These are phyloP conservation scores for Temnothorax rugatulus DNA, from an alignment of 2,888 invertebrate genomes.

Conservation along the genomic window DNA sequence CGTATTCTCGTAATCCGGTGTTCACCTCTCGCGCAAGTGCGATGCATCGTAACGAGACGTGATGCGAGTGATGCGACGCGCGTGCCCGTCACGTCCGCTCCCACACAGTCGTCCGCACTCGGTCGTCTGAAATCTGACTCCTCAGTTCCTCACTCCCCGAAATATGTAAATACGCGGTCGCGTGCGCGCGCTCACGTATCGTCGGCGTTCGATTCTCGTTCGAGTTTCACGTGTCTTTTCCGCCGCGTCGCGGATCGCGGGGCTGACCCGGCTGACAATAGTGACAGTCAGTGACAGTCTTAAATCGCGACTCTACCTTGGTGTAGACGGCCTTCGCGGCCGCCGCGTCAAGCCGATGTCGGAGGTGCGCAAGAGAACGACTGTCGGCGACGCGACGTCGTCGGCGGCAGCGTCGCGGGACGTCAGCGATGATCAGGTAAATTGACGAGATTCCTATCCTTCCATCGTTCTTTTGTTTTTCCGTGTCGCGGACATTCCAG, in stretches of 20 bases:
- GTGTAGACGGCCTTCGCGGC: not conserved
- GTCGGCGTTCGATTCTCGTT: slow-evolving; percentile 63
- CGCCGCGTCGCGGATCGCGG: not conserved
- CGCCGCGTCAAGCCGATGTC: slow-evolving; percentile 78
- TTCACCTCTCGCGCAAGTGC: slow-evolving; percentile 49
- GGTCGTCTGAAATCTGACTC: slow-evolving; percentile 40
- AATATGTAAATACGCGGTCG: slow-evolving; percentile 81
- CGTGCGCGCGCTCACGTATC: slow-evolving; percentile 60
- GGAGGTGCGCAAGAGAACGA: slow-evolving; percentile 82
- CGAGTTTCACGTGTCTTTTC: slow-evolving; percentile 27
- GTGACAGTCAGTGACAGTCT: not conserved
- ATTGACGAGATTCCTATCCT: not conserved
- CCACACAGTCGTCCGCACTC: slow-evolving; percentile 69
- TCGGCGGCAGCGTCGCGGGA: slow-evolving; percentile 78
- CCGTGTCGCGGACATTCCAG: not conserved
- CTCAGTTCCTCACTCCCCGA: slow-evolving; percentile 38
- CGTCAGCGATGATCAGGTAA: slow-evolving; percentile 84
- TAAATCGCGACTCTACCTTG: not conserved
- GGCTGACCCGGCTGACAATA: no score
- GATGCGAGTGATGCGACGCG: slow-evolving; percentile 63
- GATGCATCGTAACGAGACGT: slow-evolving; percentile 65
- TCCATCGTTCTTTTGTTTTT: no score
- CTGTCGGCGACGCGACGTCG: slow-evolving; percentile 75
- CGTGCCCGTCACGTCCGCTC: slow-evolving; percentile 79
- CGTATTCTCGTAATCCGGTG: not conserved